These are phyloP conservation scores for Drosophila asahinai DNA, from an alignment of 1,140 invertebrate species.

Conservation along the genomic window DNA sequence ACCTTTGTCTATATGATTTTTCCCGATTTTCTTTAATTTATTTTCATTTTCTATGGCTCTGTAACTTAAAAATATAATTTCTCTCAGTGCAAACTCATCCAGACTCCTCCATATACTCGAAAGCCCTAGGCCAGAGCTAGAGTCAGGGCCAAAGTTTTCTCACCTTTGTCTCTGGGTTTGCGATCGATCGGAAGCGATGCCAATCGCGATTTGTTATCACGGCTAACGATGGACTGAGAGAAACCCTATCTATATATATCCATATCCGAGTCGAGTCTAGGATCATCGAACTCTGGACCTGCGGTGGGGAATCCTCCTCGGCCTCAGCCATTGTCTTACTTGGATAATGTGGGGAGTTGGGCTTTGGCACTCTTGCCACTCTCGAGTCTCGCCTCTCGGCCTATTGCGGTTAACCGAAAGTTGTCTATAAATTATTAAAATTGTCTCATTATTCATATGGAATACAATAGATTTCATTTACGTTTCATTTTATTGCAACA, in stretches of 20 bases:
- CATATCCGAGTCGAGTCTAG: conserved; percentile 69
- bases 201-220: conserved; percentile 79
- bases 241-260: conserved; percentile 49
- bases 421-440: conserved; percentile 84
- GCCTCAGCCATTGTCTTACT: conserved; percentile 41
- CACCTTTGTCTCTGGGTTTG: conserved; percentile 67
- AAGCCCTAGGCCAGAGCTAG: background rate
- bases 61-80: background rate
- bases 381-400: conserved; percentile 23
- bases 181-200: conserved; percentile 75
- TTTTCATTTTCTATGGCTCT: too few species aligned
- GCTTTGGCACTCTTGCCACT: conserved; percentile 21
- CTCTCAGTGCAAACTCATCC: background rate
- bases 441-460: conserved; percentile 85
- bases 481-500: conserved; percentile 83
- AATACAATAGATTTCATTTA: conserved; percentile 84
- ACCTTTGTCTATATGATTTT: too few species aligned
- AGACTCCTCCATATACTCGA: background rate
- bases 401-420: conserved; percentile 79
- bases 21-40: too few species aligned
- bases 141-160: conserved; percentile 56
- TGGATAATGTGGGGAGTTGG: background rate
- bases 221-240: conserved; percentile 51
- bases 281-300: conserved; percentile 79
- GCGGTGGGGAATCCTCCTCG: conserved; percentile 13